Conservation (phyloP, 2,888 invertebrate species). For the Cantharis rufa region DNA sequence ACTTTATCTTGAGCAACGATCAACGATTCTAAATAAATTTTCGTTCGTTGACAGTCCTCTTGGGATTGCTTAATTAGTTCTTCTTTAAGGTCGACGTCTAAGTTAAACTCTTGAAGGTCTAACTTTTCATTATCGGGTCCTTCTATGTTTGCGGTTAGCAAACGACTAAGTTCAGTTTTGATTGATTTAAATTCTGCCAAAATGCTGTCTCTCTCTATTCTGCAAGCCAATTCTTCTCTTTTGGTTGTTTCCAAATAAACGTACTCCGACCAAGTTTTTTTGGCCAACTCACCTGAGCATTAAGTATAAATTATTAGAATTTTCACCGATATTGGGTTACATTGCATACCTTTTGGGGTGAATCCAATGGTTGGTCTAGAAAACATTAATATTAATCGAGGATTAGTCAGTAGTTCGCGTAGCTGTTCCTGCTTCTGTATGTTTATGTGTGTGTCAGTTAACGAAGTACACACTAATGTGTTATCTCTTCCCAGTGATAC, state of each 20-base stretch:
- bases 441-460: constrained; percentile 35
- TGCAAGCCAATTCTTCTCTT: constrained; percentile 53
- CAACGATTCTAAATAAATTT: constrained; percentile 59
- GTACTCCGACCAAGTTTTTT: constrained; percentile 58
- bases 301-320: neutral
- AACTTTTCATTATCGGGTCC: constrained; percentile 63
- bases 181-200: constrained; percentile 50
- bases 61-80: constrained; percentile 53
- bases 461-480: constrained; percentile 43
- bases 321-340: neutral
- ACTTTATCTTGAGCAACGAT: constrained; percentile 64
- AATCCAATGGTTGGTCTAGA: constrained; percentile 47
- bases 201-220: constrained; percentile 46
- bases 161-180: constrained; percentile 45
- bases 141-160: constrained; percentile 62
- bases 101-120: constrained; percentile 64
- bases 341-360: constrained; percentile 41
- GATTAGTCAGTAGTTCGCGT: constrained; percentile 31
- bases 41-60: constrained; percentile 62
- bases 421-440: constrained; percentile 33
- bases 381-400: constrained; percentile 45
- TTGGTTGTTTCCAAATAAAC: constrained; percentile 57
- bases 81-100: constrained; percentile 59
- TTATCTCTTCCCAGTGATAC: constrained; percentile 56
- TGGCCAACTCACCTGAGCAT: constrained; percentile 34